A percentile compares a stretch with the other conserved stretches of the same genome.
Evolutionary conservation across 2,888 invertebrate species (phyloP).

Genomic region (Chrysopilus asiliformis): DNA sequence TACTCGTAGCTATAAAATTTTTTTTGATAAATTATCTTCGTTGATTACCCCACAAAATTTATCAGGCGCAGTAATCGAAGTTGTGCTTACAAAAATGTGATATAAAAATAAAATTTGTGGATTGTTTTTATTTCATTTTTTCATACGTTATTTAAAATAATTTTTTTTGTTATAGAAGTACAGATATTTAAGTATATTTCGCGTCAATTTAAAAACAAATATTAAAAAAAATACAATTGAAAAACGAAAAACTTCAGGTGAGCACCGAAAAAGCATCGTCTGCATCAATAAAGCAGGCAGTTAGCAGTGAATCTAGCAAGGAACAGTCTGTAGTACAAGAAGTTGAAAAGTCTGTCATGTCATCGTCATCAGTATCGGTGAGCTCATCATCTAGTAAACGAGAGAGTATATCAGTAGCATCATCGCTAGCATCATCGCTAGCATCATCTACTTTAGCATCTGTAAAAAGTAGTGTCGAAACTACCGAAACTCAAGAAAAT

Average conservation of each 20-base stretch:
- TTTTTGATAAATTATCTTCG: too few relatives aligned
- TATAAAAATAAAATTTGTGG: too few relatives aligned
- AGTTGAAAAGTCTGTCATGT: slow-evolving; percentile 11
- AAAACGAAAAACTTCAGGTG: too few relatives aligned
- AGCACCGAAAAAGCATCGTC: slow-evolving; percentile 4
- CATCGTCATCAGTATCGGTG: slow-evolving; percentile 11
- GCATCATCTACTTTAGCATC: too few relatives aligned
- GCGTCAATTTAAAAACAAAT: not conserved
- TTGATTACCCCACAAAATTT: too few relatives aligned
- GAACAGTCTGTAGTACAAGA: slow-evolving; percentile 14
- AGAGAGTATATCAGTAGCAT: slow-evolving; percentile 11
- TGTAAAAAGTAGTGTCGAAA: slow-evolving; percentile 11
- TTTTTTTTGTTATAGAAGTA: not conserved
- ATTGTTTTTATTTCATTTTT: not conserved
- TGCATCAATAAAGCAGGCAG: slow-evolving; percentile 7
- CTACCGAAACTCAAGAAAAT: slow-evolving; percentile 13
- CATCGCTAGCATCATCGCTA: too few relatives aligned
- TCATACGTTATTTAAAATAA: not conserved
- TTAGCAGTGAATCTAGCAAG: slow-evolving; percentile 9
- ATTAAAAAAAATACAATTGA: not conserved
- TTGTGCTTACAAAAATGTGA: too few relatives aligned
- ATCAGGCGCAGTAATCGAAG: too few relatives aligned
- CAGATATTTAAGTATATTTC: too few relatives aligned
- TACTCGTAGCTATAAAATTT: too few relatives aligned
- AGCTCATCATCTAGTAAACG: slow-evolving; percentile 11